Evolutionary conservation across 2,113 vertebrate species (phyloP), one percentile per base, ranked within the genome.

Genomic region (Scatophagus argus): DNA sequence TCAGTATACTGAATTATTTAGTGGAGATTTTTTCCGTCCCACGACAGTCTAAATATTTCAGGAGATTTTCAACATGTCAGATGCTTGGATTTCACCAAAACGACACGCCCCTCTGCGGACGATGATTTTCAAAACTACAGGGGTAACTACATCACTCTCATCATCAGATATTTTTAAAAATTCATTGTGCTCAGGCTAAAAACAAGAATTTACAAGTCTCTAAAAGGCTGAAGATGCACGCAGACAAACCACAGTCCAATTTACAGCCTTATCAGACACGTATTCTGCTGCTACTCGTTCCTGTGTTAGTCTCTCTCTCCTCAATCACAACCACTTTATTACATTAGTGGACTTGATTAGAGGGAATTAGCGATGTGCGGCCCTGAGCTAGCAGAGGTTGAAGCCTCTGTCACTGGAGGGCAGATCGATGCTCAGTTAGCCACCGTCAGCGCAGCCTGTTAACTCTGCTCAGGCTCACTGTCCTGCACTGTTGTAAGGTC

Each of bases 311-410:
- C 17, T 14, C 39, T n/a, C 39, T 52, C 23, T 43, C 54, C 60
- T 62, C 59, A 23, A 27, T 82, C 71, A 29, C 71, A 46, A 19
- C 27, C 63, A 36, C 76, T 73, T 73, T 38, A 78, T 79, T 59
- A 69, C 68, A 70, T 74, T 31, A 36, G 62, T n/a, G 39, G 68
- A 85, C 67, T 87, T 85, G 84, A 89, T 89, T 85, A 89, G 84
- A 34, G 54, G 82, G 86, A 83, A 77, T 87, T 87, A 91, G 84
- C 17, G 70, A 67, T 29, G 5, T 31, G 63, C 21, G 44, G 85
- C 77, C 74, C 64, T 72, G 59, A 36, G 81, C 78, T 31, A n/a
- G 54, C 76, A 21, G 77, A 46, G 85, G 85, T 71, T 73, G 77
- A 67, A 66, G 62, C 77, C 61, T 63, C 58, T 74, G 74, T 82